Percentiles rank a stretch among this genome's conserved stretches.
Conservation (phyloP, 2,797 vertebrate species). For the Lerista edwardsae region DNA sequence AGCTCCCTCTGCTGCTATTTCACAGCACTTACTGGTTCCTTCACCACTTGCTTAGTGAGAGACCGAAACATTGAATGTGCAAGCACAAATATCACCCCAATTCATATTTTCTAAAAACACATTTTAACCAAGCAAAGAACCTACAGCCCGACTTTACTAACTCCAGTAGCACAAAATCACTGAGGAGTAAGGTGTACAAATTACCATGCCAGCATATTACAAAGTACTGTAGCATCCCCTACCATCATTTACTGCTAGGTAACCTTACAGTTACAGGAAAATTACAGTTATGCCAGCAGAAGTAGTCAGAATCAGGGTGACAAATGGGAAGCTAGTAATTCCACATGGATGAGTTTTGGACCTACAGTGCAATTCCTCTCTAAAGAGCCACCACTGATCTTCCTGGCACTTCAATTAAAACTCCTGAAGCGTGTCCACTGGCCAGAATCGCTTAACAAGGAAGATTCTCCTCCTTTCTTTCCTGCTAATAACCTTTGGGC, state of each 20-base stretch:
- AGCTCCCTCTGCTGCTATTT: not conserved
- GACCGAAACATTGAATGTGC: not conserved
- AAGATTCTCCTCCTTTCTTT: not conserved
- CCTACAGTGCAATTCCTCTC: not conserved
- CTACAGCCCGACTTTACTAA: not conserved
- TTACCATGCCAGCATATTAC: not conserved
- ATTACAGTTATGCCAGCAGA: not conserved
- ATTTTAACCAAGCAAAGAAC: not conserved
- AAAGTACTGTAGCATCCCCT: not conserved
- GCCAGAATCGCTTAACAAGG: not conserved
- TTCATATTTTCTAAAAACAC: not conserved
- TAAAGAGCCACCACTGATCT: not conserved
- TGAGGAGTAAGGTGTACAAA: constrained; percentile 34
- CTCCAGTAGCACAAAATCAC: constrained; percentile 2
- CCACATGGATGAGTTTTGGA: not conserved
- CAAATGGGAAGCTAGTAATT: not conserved
- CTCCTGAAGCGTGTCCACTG: constrained; percentile 3
- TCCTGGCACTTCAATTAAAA: constrained; percentile 5
- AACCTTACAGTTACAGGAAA: not conserved
- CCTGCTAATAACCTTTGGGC: not conserved
- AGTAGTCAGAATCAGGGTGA: not conserved
- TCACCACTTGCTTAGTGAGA: not conserved
- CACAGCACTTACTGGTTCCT: constrained; percentile 13
- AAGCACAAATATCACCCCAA: not conserved
- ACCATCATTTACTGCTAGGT: not conserved